These are phyloP conservation scores for Lagopus muta DNA, from an alignment of 2,113 vertebrate genomes.

Conservation along the genomic window DNA sequence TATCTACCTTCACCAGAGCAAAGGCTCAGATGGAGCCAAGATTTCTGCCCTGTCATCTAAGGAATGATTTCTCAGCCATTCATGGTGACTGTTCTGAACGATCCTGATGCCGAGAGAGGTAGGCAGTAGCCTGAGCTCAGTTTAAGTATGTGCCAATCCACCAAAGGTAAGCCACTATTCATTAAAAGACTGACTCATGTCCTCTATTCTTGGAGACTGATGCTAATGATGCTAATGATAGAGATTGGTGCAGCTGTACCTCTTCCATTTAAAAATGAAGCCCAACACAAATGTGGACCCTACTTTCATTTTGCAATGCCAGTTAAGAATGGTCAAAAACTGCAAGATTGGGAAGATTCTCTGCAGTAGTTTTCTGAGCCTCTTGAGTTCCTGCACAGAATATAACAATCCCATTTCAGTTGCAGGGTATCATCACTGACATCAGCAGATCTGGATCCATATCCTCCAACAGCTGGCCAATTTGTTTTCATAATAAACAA, in stretches of 20 bases:
- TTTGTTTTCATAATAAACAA: slow-evolving; percentile 58
- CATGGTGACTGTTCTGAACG: not conserved
- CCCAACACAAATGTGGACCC: not conserved
- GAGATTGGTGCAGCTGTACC: not conserved
- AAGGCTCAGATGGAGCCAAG: not conserved
- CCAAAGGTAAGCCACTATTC: not conserved
- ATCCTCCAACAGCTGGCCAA: slow-evolving; percentile 20
- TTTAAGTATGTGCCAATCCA: not conserved
- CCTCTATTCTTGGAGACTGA: not conserved
- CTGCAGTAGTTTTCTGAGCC: not conserved
- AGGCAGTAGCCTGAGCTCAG: not conserved
- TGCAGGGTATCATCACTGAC: not conserved
- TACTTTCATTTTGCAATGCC: not conserved
- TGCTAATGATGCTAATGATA: not conserved
- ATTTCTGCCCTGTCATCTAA: not conserved
- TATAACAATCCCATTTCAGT: not conserved
- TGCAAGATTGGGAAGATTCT: not conserved
- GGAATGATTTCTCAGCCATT: not conserved
- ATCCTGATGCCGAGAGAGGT: not conserved
- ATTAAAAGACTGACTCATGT: not conserved
- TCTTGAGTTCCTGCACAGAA: not conserved
- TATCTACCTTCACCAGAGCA: not conserved
- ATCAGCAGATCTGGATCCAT: slow-evolving; percentile 32
- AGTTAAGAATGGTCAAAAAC: not conserved
- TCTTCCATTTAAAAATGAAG: not conserved